Base-by-base conservation (phyloP, 2,113 vertebrate species). In the Tragelaphus imberbis region DNA sequence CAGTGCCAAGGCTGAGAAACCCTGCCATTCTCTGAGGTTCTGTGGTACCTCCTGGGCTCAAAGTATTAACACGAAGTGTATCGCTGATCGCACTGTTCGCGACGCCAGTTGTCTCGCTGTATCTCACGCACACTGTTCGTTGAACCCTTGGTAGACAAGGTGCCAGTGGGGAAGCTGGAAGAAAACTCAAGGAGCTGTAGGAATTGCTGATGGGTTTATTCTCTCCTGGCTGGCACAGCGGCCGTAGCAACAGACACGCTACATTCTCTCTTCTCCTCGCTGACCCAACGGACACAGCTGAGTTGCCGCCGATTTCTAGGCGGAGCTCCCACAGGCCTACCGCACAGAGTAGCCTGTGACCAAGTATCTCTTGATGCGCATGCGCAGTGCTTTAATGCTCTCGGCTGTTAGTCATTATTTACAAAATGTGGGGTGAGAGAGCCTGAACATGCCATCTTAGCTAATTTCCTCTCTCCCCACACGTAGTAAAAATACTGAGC, bases 1-100 rank as follows among this genome's bases (percentile, higher is more conserved):
- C 0, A 2, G 56, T 1, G 61, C 71, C 6, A 0, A 17, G 44
- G 28, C 0, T 28, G 27, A 56, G 88, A 59, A 75, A 7, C 30
- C 4, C 36, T n/a, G 58, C 82, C 21, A 0, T 53, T 11, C 40
- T 27, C 65, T 68, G 27, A 40, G n/a, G 11, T 27, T 27, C n/a
- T 8, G 15, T 15, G 33, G 12, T 23, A 23, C 30, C 53, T 80
- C 68, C 44, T n/a, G 84, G 84, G 15, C 53, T 91, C 63, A n/a
- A 15, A 65, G 25, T 81, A 36, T 10, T 33, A 80, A 44, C 56
- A 56, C 27, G 36, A 16, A 77, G 15, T 9, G 15, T n/a, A 8
- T 65, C 30, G 0, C 33, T 19, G 63, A n/a, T n/a, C 7, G 3
- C 30, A 65, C 30, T 9, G 15, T 65, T 65, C 2, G 3, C 0